These are phyloP conservation scores for Drosophila grimshawi DNA, from an alignment of 1,140 invertebrate species.

Conservation along the genomic window DNA sequence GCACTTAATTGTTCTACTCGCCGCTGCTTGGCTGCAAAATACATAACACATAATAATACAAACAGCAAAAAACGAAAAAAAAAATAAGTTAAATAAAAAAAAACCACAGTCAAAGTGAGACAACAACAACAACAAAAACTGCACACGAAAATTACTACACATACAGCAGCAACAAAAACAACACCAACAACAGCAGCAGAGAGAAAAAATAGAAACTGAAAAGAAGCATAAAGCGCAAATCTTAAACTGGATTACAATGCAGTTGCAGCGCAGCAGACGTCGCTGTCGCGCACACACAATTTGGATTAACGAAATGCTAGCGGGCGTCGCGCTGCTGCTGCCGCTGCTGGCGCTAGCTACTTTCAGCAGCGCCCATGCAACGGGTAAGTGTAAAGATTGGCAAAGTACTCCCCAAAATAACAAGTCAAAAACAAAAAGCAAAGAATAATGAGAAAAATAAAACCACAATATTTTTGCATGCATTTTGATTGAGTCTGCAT, in stretches of 20 bases:
- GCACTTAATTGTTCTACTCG: constrained; percentile 46
- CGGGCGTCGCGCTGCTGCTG: constrained; percentile 60
- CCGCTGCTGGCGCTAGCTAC: constrained; percentile 67
- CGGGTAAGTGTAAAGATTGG: constrained; percentile 57
- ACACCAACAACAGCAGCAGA: constrained; percentile 17
- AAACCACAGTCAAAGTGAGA: constrained; percentile 29
- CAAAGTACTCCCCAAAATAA: neutral
- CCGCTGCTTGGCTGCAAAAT: constrained; percentile 46
- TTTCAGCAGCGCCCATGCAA: constrained; percentile 62
- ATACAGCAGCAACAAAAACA: constrained; percentile 25
- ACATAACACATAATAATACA: constrained; percentile 37
- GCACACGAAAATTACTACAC: constrained; percentile 44
- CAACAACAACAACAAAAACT: constrained; percentile 38
- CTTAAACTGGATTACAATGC: constrained; percentile 78
- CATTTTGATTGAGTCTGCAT: constrained; percentile 51
- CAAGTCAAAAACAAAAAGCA: constrained; percentile 9
- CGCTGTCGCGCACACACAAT: constrained; percentile 68
- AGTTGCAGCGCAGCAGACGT: constrained; percentile 74
- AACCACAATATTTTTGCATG: constrained; percentile 36
- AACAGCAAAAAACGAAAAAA: constrained; percentile 8
- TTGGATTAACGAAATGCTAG: constrained; percentile 75
- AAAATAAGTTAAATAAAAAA: constrained; percentile 3
- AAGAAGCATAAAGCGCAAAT: constrained; percentile 54
- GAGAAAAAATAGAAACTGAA: constrained; percentile 40
- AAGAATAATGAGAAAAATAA: constrained; percentile 17